These are phyloP conservation scores for Drosophila koepferae DNA, from an alignment of 2,888 invertebrate species.

Conservation along the genomic window DNA sequence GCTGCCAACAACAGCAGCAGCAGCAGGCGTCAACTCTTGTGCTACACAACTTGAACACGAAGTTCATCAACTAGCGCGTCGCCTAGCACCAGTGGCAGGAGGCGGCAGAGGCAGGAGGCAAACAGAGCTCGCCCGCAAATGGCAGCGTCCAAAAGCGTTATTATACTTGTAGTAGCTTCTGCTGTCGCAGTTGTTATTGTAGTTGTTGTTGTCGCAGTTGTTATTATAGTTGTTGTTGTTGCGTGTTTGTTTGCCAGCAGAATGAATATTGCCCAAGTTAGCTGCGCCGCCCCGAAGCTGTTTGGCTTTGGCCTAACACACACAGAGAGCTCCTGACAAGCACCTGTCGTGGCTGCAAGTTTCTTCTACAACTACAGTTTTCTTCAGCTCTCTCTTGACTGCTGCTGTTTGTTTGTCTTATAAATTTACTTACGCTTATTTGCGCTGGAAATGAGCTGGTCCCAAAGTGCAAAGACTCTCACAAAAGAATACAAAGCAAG, in stretches of 20 bases:
- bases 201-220: constrained; percentile 47
- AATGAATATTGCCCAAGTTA: constrained; percentile 75
- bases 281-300: constrained; percentile 58
- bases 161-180: constrained; percentile 63
- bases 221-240: constrained; percentile 44
- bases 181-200: constrained; percentile 55
- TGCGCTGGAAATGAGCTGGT: constrained; percentile 74
- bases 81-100: neutral
- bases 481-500: constrained; percentile 9
- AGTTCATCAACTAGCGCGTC: constrained; percentile 73
- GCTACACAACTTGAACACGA: constrained; percentile 81
- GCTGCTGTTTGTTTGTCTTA: constrained; percentile 76
- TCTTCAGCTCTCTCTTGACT: neutral
- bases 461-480: constrained; percentile 58
- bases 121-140: constrained; percentile 60
- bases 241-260: constrained; percentile 75
- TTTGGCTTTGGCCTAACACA: constrained; percentile 71
- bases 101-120: neutral
- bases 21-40: constrained; percentile 81
- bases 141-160: constrained; percentile 75
- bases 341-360: constrained; percentile 63
- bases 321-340: constrained; percentile 31
- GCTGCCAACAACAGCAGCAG: constrained; percentile 27
- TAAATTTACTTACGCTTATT: constrained; percentile 80
- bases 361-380: constrained; percentile 36